These are phyloP conservation scores for Eupithecia inturbata DNA, from an alignment of 2,888 invertebrate genomes.

Conservation along the genomic window DNA sequence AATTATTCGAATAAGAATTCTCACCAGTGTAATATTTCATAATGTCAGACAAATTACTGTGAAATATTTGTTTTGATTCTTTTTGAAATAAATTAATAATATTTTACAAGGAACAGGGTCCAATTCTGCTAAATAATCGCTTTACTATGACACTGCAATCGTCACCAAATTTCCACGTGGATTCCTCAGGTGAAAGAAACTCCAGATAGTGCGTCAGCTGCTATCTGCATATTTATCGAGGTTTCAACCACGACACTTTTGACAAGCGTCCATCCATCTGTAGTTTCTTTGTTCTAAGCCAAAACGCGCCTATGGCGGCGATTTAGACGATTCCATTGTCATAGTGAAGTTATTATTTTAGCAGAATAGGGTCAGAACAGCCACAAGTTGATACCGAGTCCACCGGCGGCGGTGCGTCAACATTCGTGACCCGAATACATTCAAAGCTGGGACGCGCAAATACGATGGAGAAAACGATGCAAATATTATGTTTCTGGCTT, in stretches of 20 bases:
- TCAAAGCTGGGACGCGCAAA: constrained; percentile 2
- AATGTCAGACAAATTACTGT: too few relatives aligned
- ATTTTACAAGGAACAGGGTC: not conserved
- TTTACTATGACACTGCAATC: not conserved
- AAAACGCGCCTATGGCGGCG: not conserved
- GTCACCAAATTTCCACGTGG: not conserved
- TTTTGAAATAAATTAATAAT: too few relatives aligned
- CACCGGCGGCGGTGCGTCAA: not conserved
- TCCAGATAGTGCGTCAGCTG: not conserved
- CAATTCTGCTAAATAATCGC: not conserved
- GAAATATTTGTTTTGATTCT: too few relatives aligned
- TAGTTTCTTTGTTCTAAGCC: not conserved
- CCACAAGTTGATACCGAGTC: not conserved
- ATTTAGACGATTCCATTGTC: not conserved
- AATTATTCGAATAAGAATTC: too few relatives aligned
- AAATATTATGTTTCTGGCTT: not conserved
- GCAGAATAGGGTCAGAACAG: not conserved
- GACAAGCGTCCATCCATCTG: not conserved
- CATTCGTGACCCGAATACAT: constrained; percentile 2
- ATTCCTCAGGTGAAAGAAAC: not conserved
- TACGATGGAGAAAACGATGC: not conserved
- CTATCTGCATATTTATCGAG: not conserved
- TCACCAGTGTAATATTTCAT: too few relatives aligned
- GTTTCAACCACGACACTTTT: not conserved
- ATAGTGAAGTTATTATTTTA: not conserved